Base-by-base conservation (phyloP, 2,797 vertebrate species). In the Danionella dracula region DNA sequence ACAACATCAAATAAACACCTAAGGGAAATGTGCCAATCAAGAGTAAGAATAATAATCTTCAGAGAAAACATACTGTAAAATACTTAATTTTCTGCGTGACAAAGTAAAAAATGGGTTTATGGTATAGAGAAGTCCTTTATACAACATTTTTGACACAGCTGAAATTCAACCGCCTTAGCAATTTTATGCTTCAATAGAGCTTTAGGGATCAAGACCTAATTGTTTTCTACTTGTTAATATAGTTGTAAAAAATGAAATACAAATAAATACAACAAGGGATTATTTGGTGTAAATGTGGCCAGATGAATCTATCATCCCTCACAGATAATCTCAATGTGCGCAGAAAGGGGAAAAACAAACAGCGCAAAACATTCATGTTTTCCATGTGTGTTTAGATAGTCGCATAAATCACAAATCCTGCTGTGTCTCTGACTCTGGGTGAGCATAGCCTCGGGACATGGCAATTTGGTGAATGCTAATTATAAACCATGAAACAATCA, bases 31-130 rank as follows among this genome's bases (percentile, higher is more conserved):
- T n/a, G n/a, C n/a, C n/a, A n/a, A n/a, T n/a, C n/a, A n/a, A n/a
- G n/a, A n/a, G n/a, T n/a, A n/a, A n/a, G n/a, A n/a, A n/a, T n/a
- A n/a, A n/a, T n/a, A n/a, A n/a, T n/a, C n/a, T n/a, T 56, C 19
- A 41, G 73, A 76, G 75, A 71, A 74, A 53, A 68, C 60, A 72
- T 71, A 69, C 74, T 75, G 58, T 53, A 62, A 77, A 77, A 75
- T 80, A 59, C 20, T 49, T 54, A 61, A 67, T 70, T 64, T 17
- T 51, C 16, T 37, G 27, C 19, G 31, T 27, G 9, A 37, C 66
- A 62, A 20, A 69, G 51, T 21, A 44, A 59, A 51, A n/a, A n/a
- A n/a, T n/a, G n/a, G n/a, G n/a, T n/a, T n/a, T n/a, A n/a, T n/a
- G n/a, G n/a, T n/a, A n/a, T n/a, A n/a, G n/a, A n/a, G n/a, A n/a